Percentiles rank a stretch among this genome's conserved stretches.
phyloP scores from a whole-genome alignment of 1,140 invertebrate genomes.

The Arctopsyche grandis region DNA sequence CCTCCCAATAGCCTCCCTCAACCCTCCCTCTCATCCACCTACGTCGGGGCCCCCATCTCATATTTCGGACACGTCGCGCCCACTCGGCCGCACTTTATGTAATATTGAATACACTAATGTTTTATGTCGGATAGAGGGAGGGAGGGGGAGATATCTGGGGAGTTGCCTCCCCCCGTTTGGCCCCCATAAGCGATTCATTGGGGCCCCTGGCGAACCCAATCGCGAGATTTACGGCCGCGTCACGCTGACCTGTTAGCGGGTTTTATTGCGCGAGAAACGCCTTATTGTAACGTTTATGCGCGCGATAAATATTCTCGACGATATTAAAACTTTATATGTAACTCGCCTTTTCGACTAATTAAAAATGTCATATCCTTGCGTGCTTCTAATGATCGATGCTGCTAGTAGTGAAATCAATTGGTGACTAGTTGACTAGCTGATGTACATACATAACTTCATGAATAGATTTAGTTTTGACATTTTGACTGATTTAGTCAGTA shows the following conservation, averaged over 20 bases:
- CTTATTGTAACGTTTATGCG: conserved; percentile 22
- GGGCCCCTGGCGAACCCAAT: not conserved
- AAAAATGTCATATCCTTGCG: not conserved
- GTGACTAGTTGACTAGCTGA: too few species aligned
- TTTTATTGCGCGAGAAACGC: conserved; percentile 27
- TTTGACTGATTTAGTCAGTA: too few species aligned
- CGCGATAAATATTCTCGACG: conserved; percentile 18
- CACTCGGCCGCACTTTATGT: conserved; percentile 37
- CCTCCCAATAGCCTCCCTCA: not conserved
- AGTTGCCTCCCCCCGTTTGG: not conserved
- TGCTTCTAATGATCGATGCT: too few species aligned
- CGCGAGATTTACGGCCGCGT: conserved; percentile 27
- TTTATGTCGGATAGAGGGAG: conserved; percentile 10
- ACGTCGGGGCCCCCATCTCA: conserved; percentile 11
- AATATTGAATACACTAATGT: conserved; percentile 42
- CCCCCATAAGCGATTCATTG: not conserved
- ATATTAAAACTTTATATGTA: conserved; percentile 4
- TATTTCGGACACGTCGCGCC: conserved; percentile 40
- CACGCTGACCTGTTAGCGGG: conserved; percentile 33
- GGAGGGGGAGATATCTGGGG: not conserved
- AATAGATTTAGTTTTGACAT: too few species aligned
- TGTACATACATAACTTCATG: too few species aligned
- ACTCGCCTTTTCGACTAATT: conserved; percentile 6
- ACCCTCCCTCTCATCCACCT: not conserved
- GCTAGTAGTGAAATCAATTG: too few species aligned